Evolutionary conservation across 2,113 vertebrate genomes (phyloP).

Genomic region (Astatoreochromis straeleni): DNA sequence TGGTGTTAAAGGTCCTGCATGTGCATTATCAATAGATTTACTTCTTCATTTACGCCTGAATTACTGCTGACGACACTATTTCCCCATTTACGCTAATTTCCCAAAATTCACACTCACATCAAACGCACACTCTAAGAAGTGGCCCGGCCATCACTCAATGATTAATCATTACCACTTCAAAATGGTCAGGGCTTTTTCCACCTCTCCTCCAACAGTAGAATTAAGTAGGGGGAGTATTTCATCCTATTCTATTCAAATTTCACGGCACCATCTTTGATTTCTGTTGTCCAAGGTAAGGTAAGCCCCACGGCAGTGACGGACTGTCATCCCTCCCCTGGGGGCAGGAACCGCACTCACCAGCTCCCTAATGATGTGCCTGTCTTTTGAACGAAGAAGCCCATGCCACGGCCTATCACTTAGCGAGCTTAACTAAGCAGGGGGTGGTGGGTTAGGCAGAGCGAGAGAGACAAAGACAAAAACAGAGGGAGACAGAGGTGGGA

Average conservation of each 20-base stretch:
- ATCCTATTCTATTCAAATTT: constrained; percentile 67
- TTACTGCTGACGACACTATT: neutral
- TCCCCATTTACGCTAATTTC: neutral
- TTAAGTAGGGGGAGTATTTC: constrained; percentile 36
- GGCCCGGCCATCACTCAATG: neutral
- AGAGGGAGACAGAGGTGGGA: constrained; percentile 38
- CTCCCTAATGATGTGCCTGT: constrained; percentile 73
- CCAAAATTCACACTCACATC: neutral
- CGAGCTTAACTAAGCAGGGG: constrained; percentile 61
- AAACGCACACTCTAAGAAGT: neutral
- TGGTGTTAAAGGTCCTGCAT: neutral
- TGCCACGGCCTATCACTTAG: constrained; percentile 72
- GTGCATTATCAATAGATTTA: constrained; percentile 17
- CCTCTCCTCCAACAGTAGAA: neutral
- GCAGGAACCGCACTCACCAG: constrained; percentile 62
- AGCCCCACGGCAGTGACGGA: constrained; percentile 62
- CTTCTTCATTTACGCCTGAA: neutral
- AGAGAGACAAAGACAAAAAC: constrained; percentile 53
- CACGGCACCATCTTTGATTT: constrained; percentile 68
- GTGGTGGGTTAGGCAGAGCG: constrained; percentile 38
- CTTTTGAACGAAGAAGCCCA: constrained; percentile 62
- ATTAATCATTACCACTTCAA: constrained; percentile 42
- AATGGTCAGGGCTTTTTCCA: constrained; percentile 1
- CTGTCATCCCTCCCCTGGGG: constrained; percentile 73
- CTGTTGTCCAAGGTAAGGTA: constrained; percentile 67